These are phyloP conservation scores for Synanthedon andrenaeformis DNA, from an alignment of 2,888 invertebrate genomes.

Conservation along the genomic window DNA sequence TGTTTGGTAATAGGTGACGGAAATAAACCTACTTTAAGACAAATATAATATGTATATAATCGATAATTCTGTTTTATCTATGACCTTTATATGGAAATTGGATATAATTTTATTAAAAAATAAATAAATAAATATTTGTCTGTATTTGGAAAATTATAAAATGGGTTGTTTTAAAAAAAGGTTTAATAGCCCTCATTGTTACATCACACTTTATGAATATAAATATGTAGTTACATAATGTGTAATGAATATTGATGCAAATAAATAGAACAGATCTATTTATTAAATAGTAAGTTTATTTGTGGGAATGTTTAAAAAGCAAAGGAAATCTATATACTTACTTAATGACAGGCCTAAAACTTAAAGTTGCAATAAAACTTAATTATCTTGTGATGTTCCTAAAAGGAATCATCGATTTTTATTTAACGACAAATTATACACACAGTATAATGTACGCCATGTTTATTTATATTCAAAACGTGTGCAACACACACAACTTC, in stretches of 20 bases:
- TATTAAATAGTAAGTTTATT: background rate
- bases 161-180: background rate
- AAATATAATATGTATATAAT: no score
- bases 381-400: no score
- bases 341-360: background rate
- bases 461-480: background rate
- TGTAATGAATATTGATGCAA: background rate
- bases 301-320: no score
- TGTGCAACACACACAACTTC: background rate
- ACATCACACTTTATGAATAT: background rate
- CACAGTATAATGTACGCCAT: background rate
- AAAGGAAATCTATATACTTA: no score
- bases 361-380: no score
- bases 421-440: background rate
- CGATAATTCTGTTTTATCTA: no score
- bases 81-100: background rate
- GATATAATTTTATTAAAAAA: background rate
- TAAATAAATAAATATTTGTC: background rate
- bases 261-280: background rate
- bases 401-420: background rate
- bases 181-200: background rate
- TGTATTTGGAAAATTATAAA: background rate
- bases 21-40: no score
- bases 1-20: no score
- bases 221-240: background rate